Evolutionary conservation across 2,888 invertebrate species (phyloP), one percentile per base, ranked within the genome.

Genomic region (Pyrrhia umbra): DNA sequence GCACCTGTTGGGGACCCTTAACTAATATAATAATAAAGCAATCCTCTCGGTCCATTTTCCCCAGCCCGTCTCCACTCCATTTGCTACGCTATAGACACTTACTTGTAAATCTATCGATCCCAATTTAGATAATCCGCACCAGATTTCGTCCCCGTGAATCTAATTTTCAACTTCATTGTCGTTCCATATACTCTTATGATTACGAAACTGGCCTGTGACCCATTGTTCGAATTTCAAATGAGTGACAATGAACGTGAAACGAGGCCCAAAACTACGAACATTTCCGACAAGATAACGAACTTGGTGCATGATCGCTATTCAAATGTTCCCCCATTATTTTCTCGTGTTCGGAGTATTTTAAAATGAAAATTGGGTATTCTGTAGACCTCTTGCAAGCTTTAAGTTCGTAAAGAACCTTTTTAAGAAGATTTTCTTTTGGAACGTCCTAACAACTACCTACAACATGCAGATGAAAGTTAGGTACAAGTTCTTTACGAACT

Each of bases 201-300:
- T 70, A 71, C 57, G 34, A 55, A 1, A 52, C 63, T 68, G 63
- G 59, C 72, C 72, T 72, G 68, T 68, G 72, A 72, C 63, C 71
- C 63, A 68, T 72, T 72, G 71, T 72, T 72, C 68, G 55, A 68
- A 72, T 55, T 55, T 71, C 68, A 50, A 59, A 74, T 63, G 59
- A 67, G 51, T 62, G 59, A 67, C 75, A 68, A 59, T 73, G 65
- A 61, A 69, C 73, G 59, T 59, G 51, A 56, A 70, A 47, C 30
- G 57, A 59, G 65, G 69, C 57, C 68, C 68, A 51, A 72, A 72
- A 70, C 66, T 59, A 67, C 52, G 42, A 57, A 74, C 62, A 62
- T 54, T 70, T 74, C 74, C 68, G 67, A 70, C 61, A 66, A 74
- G 70, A 74, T 74, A 70, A 73, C 61, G 50, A 74, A 67, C 62